phyloP scores from a whole-genome alignment of 1,140 invertebrate genomes.

The Dufourea novaeangliae region DNA sequence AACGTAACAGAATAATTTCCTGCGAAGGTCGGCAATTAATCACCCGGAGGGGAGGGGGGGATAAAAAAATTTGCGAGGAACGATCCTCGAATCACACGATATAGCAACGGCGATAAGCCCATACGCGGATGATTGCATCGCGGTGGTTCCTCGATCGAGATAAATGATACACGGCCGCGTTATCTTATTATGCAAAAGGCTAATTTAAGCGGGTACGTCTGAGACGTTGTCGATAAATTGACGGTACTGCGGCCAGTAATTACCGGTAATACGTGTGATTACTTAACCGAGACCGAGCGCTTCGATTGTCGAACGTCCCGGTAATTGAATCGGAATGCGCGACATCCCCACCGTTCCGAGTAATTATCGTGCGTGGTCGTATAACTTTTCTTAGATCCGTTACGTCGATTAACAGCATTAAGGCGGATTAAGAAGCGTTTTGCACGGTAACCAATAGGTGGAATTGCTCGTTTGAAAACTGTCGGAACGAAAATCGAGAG shows the following conservation, averaged over 20 bases:
- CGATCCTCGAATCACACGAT: constrained; percentile 30
- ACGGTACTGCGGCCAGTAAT: constrained; percentile 43
- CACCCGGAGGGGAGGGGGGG: no score
- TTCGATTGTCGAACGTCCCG: constrained; percentile 45
- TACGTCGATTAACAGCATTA: neutral
- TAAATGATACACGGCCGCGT: constrained; percentile 37
- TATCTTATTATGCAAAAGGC: constrained; percentile 55
- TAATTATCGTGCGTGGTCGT: constrained; percentile 40
- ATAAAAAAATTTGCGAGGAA: constrained; percentile 7
- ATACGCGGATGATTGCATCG: constrained; percentile 35
- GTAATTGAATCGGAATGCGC: constrained; percentile 48
- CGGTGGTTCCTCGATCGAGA: constrained; percentile 39
- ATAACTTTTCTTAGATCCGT: constrained; percentile 8
- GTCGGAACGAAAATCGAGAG: constrained; percentile 5
- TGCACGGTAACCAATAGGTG: neutral
- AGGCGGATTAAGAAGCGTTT: neutral
- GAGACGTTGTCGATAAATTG: constrained; percentile 48
- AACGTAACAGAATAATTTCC: constrained; percentile 17
- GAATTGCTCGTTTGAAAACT: neutral
- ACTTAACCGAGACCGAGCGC: constrained; percentile 32
- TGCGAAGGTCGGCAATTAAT: constrained; percentile 15
- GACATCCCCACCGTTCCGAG: constrained; percentile 37
- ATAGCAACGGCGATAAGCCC: constrained; percentile 24
- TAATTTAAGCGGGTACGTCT: constrained; percentile 51
- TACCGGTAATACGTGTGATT: constrained; percentile 55